Conservation (phyloP, 2,797 vertebrate species). For the Loris lydekkerianus region DNA sequence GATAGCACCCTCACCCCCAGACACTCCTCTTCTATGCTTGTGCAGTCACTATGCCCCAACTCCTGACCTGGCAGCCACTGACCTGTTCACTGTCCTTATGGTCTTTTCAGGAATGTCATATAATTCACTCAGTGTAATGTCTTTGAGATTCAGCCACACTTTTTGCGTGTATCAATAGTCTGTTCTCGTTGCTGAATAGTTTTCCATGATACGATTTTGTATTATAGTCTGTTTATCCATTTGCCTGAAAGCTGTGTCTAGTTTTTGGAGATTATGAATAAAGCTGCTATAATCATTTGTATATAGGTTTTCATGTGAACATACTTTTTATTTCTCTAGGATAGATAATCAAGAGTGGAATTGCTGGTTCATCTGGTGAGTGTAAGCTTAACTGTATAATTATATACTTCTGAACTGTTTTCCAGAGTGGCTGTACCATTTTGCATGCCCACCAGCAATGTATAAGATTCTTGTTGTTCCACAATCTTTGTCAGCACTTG, state of each 20-base stretch:
- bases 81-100: background rate
- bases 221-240: background rate
- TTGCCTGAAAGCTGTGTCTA: background rate
- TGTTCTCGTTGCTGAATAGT: background rate
- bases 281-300: background rate
- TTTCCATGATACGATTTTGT: background rate
- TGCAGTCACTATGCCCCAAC: rapidly evolving
- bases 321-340: background rate
- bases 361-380: background rate
- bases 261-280: background rate
- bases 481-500: background rate
- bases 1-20: background rate
- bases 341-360: background rate
- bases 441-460: background rate
- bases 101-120: background rate
- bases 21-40: background rate
- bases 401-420: background rate
- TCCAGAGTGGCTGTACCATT: background rate
- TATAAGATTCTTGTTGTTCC: background rate
- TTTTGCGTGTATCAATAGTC: background rate
- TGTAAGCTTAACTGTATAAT: background rate
- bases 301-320: background rate
- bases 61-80: background rate
- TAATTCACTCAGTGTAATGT: background rate
- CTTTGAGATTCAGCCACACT: background rate